Conservation (phyloP, 2,888 invertebrate genomes). For the Morpho helenor region DNA sequence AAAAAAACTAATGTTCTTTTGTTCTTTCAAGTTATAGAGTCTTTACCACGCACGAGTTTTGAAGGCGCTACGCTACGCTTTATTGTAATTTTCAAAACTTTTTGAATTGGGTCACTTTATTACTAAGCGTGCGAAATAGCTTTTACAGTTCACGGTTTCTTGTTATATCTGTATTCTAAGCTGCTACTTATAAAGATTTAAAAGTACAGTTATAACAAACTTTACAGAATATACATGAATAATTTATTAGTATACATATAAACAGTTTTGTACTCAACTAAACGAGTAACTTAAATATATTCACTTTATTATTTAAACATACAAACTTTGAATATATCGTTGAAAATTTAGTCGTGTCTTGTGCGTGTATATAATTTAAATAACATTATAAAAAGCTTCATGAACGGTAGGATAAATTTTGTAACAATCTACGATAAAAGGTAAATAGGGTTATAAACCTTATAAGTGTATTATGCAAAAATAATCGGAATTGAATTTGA, state of each 20-base stretch:
- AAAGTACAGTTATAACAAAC: slow-evolving; percentile 36
- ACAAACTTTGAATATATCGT: slow-evolving; percentile 1
- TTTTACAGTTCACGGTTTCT: too few species aligned
- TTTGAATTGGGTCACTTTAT: too few species aligned
- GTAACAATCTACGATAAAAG: background rate
- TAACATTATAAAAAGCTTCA: background rate
- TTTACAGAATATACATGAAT: slow-evolving; percentile 59
- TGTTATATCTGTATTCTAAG: too few species aligned
- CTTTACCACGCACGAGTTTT: too few species aligned
- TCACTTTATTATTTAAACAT: background rate
- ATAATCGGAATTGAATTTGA: too few species aligned
- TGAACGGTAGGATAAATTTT: background rate
- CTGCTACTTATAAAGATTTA: slow-evolving; percentile 9
- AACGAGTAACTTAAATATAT: slow-evolving; percentile 10
- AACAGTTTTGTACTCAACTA: slow-evolving; percentile 35
- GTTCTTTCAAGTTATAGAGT: too few species aligned
- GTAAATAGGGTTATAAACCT: background rate
- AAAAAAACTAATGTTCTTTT: too few species aligned
- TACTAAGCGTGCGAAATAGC: too few species aligned
- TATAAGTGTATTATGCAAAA: too few species aligned
- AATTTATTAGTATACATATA: slow-evolving; percentile 37
- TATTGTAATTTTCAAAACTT: too few species aligned
- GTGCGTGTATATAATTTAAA: slow-evolving; percentile 12
- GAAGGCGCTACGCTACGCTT: too few species aligned
- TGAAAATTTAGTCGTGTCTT: slow-evolving; percentile 8